phyloP scores from a whole-genome alignment of 2,113 vertebrate species.

The Sarotherodon lohbergeri region DNA sequence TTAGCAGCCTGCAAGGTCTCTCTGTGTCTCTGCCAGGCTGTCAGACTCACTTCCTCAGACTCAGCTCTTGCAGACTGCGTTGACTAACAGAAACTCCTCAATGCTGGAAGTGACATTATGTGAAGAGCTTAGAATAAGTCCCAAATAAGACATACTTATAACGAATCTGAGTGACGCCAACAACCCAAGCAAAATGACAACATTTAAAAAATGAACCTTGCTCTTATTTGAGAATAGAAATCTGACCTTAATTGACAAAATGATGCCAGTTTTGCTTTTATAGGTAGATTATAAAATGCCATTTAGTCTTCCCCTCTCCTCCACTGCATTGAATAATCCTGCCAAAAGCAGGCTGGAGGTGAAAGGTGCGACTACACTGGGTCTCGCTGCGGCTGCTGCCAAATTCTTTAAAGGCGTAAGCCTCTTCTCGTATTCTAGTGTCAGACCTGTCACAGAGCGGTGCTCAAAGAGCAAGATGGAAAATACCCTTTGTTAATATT shows the following conservation, averaged over 20 bases:
- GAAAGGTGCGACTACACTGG: not conserved
- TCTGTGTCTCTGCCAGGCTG: not conserved
- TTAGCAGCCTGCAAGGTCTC: not conserved
- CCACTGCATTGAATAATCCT: not conserved
- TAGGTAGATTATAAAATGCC: not conserved
- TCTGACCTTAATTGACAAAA: not conserved
- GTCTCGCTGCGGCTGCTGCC: not conserved
- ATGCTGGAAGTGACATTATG: not conserved
- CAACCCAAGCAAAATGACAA: not conserved
- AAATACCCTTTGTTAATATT: conserved; percentile 27
- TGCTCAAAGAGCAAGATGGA: not conserved
- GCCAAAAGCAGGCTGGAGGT: not conserved
- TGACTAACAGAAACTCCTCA: not conserved
- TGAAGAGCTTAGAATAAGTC: not conserved
- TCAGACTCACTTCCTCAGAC: not conserved
- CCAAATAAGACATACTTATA: not conserved
- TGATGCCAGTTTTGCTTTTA: not conserved
- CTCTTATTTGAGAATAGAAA: not conserved
- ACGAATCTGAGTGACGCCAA: not conserved
- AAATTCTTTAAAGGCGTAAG: conserved; percentile 5
- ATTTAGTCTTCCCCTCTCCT: not conserved
- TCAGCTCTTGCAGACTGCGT: not conserved
- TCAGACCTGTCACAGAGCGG: conserved; percentile 1
- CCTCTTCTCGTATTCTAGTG: not conserved
- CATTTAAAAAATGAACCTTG: not conserved